Base-by-base conservation (phyloP, 2,797 vertebrate genomes). In the Acropternis orthonyx region DNA sequence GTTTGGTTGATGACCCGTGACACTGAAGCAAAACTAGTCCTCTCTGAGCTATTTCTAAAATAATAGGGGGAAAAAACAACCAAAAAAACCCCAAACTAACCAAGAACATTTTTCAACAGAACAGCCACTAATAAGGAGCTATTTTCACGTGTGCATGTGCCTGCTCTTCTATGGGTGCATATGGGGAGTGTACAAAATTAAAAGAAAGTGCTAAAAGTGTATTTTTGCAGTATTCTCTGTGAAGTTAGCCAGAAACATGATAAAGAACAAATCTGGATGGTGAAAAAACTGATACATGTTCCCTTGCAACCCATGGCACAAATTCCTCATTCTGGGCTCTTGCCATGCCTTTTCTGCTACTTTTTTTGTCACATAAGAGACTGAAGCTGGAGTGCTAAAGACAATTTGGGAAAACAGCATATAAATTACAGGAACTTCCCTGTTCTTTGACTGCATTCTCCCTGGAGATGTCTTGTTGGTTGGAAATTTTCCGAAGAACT, bases 31-130 rank as follows among this genome's bases (percentile, higher is more conserved):
- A 88, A 94, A 88, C 46, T 75, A 63, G 95, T 95, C 62, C 49
- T 84, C 28, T 91, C 46, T 56, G 41, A 78, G 22, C 58, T 93
- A 76, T 78, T 95, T 87, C 84, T 88, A 59, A 92, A 88, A 66
- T 36, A 72, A 4, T 39, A 74, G 69, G 48, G 19, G 65, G 85
- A 95, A 78, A 81, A 94, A 73, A 49, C 15, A 26, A 26, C 19
- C n/a, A 11, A 9, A 68, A 22, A 24, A 7, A 48, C 23, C 9
- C 37, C 12, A 41, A 21, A 34, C n/a, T n/a, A 10, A 37, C 37
- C 37, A 8, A 73, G 10, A 26, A 55, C 10, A 68, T 82, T 94
- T 88, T 92, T 82, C 74, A 87, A 69, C 20, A 72, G 55, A 51
- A 27, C 44, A 46, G 10, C 21, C 55, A 58, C 62, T 85, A 74